Conservation (phyloP, 2,888 invertebrate genomes). For the Icerya purchasi region DNA sequence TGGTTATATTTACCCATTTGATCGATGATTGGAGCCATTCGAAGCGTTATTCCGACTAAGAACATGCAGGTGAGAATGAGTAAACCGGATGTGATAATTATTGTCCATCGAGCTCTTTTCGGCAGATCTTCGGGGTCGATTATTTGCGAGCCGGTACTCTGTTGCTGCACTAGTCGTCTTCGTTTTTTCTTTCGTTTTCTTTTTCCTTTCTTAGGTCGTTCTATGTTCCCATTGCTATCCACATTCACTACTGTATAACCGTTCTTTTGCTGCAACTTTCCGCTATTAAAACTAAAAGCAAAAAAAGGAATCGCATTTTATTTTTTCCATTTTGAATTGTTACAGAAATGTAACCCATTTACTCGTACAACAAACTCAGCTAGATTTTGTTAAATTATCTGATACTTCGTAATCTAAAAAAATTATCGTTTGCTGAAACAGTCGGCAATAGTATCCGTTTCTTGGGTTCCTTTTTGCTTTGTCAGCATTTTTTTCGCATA, state of each 20-base stretch:
- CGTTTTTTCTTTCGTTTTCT: constrained; percentile 18
- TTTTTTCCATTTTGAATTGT: neutral
- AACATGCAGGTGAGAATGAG: constrained; percentile 71
- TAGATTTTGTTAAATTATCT: too few relatives aligned
- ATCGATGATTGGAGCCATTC: constrained; percentile 88
- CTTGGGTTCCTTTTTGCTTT: too few relatives aligned
- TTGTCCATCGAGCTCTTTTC: constrained; percentile 67
- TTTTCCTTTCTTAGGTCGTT: constrained; percentile 7
- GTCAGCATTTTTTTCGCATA: too few relatives aligned
- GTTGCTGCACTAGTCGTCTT: constrained; percentile 23
- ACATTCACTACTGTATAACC: constrained; percentile 3
- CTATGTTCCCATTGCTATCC: constrained; percentile 3
- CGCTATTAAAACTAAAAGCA: too few relatives aligned
- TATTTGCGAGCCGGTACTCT: constrained; percentile 20
- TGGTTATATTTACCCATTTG: constrained; percentile 72
- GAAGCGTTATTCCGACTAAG: constrained; percentile 69
- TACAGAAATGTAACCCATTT: too few relatives aligned
- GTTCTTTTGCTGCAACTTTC: neutral
- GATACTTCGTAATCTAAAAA: too few relatives aligned
- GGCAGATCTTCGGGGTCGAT: constrained; percentile 59
- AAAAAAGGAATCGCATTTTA: too few relatives aligned
- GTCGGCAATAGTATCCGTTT: too few relatives aligned
- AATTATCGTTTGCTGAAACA: too few relatives aligned
- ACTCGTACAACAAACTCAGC: too few relatives aligned
- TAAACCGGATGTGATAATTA: constrained; percentile 73